Evolutionary conservation across 2,888 invertebrate genomes (phyloP), one percentile per base, ranked within the genome.

Genomic region (Drosophila limbata): DNA sequence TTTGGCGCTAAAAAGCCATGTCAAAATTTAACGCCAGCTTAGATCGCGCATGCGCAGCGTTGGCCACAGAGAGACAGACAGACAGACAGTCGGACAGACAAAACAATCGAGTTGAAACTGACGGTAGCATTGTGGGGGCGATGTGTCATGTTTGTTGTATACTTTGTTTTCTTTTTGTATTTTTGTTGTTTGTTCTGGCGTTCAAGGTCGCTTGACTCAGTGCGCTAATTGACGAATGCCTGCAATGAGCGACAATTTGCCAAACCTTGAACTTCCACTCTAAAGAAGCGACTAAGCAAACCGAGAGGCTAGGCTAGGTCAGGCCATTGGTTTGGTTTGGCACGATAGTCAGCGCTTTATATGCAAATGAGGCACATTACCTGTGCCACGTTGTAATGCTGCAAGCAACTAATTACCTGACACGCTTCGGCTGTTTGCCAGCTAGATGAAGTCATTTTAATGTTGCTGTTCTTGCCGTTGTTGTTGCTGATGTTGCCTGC

Each of bases 21-120:
- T 85, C 75, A 81, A 79, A 84, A 85, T 89, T 89, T 85, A 89
- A 77, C 88, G 88, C 89, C 71, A 79, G 73, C 61, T 64, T 79
- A 69, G 39, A 47, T 70, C 55, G 57, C 63, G 55, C 66, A 74
- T 64, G 69, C 62, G 62, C 63, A 62, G 59, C 50, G 65, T 45
- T 47, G 21, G 48, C 53, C 17, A 21, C n/a, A 28, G 28, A 13
- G 42, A 17, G 37, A 50, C 25, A 31, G 44, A 48, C 48, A 21
- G 44, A 19, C 3, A 13, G 42, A 42, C 53, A 31, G 53, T 4
- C 11, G 28, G 51, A 42, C 37, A 33, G 47, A 50, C 60, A 47
- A 15, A 15, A 17, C 40, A 31, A 28, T 28, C 17, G 28, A 33
- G 15, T 33, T 45, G 11, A n/a, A 42, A 39, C 57, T 50, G 55